These are phyloP conservation scores for Lepidotrigona ventralis DNA, from an alignment of 1,140 invertebrate genomes.

Conservation along the genomic window DNA sequence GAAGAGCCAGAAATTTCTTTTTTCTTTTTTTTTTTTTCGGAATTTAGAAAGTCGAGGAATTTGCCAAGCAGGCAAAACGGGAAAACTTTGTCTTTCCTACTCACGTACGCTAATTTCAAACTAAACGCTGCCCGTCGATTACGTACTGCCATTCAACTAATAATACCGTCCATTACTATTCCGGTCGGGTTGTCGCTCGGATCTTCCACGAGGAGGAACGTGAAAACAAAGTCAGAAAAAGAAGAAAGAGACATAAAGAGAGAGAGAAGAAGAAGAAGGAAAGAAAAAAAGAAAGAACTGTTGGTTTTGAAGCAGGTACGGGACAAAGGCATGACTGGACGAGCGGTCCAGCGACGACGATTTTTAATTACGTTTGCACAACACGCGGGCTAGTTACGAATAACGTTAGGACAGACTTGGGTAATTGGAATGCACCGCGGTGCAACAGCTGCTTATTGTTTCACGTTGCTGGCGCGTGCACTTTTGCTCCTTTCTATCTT, in stretches of 20 bases:
- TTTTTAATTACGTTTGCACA: conserved; percentile 8
- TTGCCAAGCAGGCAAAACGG: no score
- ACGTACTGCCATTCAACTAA: conserved; percentile 38
- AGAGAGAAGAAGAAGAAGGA: not conserved
- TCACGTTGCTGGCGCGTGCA: not conserved
- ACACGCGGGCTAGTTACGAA: not conserved
- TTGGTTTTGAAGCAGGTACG: not conserved
- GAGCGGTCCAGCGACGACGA: not conserved
- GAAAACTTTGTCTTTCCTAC: not conserved
- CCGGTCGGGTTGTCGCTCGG: not conserved
- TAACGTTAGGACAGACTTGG: conserved; percentile 6
- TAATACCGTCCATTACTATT: conserved; percentile 35
- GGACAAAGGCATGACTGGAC: conserved; percentile 12
- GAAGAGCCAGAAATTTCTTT: no score
- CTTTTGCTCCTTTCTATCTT: conserved; percentile 27
- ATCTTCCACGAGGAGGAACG: not conserved
- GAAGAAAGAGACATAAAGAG: not conserved
- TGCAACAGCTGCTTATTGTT: conserved; percentile 45
- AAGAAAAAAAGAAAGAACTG: no score
- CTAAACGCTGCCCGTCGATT: conserved; percentile 40
- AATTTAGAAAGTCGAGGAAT: conserved; percentile 34
- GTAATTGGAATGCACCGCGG: conserved; percentile 50
- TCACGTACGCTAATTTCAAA: conserved; percentile 39
- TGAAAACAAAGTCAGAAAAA: not conserved
- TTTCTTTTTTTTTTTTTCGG: not conserved